Percentiles rank a stretch among this genome's conserved stretches.
Evolutionary conservation across 2,113 vertebrate species (phyloP).

Genomic region (Campylorhamphus procurvoides): DNA sequence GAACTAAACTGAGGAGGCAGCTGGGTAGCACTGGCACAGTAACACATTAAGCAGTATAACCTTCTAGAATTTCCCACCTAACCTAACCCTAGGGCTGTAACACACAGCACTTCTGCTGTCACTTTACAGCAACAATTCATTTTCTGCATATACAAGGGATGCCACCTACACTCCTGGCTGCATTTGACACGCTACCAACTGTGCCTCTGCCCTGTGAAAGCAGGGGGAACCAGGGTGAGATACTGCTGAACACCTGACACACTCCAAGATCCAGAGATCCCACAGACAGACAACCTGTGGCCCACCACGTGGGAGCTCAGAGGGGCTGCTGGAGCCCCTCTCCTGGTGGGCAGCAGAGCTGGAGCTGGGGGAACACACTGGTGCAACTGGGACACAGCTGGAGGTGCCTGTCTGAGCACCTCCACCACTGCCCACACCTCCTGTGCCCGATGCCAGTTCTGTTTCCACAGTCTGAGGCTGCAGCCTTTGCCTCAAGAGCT

Average conservation of each 20-base stretch:
- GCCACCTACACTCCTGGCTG: neutral
- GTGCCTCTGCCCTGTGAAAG: neutral
- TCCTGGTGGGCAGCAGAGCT: neutral
- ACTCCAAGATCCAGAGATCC: neutral
- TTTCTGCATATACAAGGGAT: neutral
- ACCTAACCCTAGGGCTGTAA: neutral
- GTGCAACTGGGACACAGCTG: neutral
- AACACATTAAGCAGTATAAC: neutral
- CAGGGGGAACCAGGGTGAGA: neutral
- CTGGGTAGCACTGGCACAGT: neutral
- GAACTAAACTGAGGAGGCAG: neutral
- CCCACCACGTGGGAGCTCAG: accelerated
- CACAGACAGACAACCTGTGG: neutral
- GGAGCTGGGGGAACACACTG: neutral
- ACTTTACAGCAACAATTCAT: accelerated
- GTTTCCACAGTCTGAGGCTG: neutral
- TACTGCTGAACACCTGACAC: neutral
- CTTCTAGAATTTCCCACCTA: neutral
- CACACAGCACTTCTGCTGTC: accelerated
- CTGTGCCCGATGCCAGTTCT: neutral
- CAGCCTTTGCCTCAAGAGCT: neutral
- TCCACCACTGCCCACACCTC: neutral
- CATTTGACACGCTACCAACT: neutral
- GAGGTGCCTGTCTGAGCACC: accelerated
- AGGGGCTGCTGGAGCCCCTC: neutral